Base-by-base conservation (phyloP, 2,797 vertebrate species). In the Parambassis ranga region DNA sequence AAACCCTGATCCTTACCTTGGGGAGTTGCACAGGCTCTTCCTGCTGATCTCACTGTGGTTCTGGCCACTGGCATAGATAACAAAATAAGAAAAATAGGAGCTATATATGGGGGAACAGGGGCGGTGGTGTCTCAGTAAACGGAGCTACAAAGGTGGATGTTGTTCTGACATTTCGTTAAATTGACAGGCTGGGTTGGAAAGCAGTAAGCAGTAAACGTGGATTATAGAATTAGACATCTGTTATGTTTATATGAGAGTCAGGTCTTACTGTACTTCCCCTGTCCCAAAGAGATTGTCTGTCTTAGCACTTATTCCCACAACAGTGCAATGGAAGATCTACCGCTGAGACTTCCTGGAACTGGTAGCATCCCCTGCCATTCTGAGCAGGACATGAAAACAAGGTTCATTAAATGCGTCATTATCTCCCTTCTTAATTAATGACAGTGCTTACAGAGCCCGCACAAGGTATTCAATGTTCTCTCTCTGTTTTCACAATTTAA, bases 381-480 rank as follows among this genome's bases (percentile, higher is more conserved):
- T n/a, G 43, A 68, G 10, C n/a, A 78, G 23, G 16, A 69, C 65
- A 62, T 30, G 37, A 81, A 87, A 84, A 88, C 78, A 84, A 64
- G 32, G 27, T 13, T 71, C 4, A 57, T 70, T 65, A 49, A 64
- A 62, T 28, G 2, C 42, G 65, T 71, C 56, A 73, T 72, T 63
- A 70, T 39, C 31, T 19, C 16, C 16, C 6, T 3, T 31, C 44
- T 30, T 41, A 48, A 49, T 35, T 58, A 32, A 53, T 23, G 38
- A 64, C 23, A 10, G 16, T 28, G 37, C 10, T 26, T 20, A 18
- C 16, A 43, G 6, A 48, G 3, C 6, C 4, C 3, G 38, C 1
- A 37, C n/a, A 32, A 50, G 8, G 2, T 4, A 22, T 22, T 59
- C 8, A 0, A 10, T 1, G 7, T 30, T 23, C 19, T 13, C 4